phyloP scores from a whole-genome alignment of 1,140 invertebrate species.

The Drosophila ercepeae region DNA sequence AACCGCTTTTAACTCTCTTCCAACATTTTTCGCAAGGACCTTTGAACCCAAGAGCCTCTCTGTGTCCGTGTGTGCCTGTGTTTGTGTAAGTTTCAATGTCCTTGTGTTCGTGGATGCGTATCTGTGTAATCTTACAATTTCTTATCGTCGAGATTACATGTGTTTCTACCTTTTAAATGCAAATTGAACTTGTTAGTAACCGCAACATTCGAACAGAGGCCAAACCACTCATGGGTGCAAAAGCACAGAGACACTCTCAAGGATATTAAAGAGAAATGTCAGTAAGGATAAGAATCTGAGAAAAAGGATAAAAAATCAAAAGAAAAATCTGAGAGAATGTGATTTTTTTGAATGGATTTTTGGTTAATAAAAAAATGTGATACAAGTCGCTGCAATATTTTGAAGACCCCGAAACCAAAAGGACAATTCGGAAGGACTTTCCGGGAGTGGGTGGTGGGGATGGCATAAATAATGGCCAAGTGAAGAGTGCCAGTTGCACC shows the following conservation, averaged over 20 bases:
- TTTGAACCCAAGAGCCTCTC: not conserved
- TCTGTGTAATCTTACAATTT: slow-evolving; percentile 64
- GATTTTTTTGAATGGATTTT: no score
- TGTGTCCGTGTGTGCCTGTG: slow-evolving; percentile 1
- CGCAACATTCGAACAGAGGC: slow-evolving; percentile 45
- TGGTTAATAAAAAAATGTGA: no score
- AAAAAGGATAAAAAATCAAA: no score
- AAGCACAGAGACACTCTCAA: not conserved
- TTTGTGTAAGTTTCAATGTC: no score
- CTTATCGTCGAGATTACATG: slow-evolving; percentile 80
- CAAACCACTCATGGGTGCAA: slow-evolving; percentile 51
- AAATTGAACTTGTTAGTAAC: slow-evolving; percentile 78
- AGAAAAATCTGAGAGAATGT: no score
- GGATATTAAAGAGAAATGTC: not conserved
- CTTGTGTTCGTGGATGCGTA: no score
- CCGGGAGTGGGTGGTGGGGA: slow-evolving; percentile 1
- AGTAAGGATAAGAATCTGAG: no score
- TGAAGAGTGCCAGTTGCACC: slow-evolving; percentile 20
- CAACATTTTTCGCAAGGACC: not conserved
- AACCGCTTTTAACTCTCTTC: not conserved
- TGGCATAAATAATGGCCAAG: slow-evolving; percentile 57
- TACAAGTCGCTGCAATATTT: no score
- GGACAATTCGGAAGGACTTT: not conserved
- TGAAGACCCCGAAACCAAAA: not conserved
- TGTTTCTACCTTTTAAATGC: slow-evolving; percentile 78